Evolutionary conservation across 2,113 vertebrate species (phyloP).

Genomic region (Bubo scandiacus): DNA sequence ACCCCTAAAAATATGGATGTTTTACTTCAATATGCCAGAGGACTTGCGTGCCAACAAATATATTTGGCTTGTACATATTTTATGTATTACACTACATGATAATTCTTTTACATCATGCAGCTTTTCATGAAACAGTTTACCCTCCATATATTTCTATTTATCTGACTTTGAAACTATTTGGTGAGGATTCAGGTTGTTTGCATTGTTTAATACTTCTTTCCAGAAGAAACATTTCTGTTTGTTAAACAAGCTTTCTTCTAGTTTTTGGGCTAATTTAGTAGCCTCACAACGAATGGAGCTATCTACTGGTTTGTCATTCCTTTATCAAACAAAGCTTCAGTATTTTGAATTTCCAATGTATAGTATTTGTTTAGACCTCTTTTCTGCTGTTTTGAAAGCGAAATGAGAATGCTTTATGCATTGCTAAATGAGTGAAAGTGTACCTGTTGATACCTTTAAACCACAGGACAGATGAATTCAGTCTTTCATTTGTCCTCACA

Average conservation of each 20-base stretch:
- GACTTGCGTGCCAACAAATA: background rate
- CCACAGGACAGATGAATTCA: background rate
- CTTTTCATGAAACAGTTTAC: background rate
- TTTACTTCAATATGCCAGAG: background rate
- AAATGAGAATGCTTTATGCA: background rate
- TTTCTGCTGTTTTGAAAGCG: background rate
- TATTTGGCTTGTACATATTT: conserved; percentile 3
- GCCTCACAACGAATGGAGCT: background rate
- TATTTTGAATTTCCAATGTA: background rate
- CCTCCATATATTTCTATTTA: background rate
- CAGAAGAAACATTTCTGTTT: background rate
- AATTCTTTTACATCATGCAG: background rate
- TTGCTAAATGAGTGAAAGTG: background rate
- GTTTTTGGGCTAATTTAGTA: background rate
- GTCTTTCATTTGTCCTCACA: background rate
- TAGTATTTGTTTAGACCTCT: background rate
- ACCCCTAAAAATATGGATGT: background rate
- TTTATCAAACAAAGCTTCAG: background rate
- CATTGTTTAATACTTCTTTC: background rate
- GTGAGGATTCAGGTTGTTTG: background rate
- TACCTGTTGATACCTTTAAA: background rate
- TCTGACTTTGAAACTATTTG: background rate
- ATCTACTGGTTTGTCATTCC: background rate
- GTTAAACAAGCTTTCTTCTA: background rate
- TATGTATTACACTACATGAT: background rate